Base-by-base conservation (phyloP, 1,140 invertebrate species). In the Hormaphis cornu region DNA sequence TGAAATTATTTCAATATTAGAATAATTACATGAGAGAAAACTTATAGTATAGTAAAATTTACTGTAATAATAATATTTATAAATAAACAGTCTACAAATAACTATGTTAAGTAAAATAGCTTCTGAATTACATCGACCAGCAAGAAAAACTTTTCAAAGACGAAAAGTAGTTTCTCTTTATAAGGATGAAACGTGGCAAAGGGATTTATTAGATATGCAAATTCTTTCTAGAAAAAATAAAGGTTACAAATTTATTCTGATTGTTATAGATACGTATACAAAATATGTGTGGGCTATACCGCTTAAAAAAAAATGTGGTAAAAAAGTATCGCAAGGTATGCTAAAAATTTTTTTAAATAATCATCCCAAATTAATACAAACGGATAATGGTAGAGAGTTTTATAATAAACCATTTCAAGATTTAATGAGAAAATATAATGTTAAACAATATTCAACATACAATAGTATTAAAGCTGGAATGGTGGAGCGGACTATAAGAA, bases 231-330 rank as follows among this genome's bases (percentile, higher is more conserved):
- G 71, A 71, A 26, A 73, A 37, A 82, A 82, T 75, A 73, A 75
- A 46, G 74, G 75, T 26, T 78, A 73, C 72, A 77, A 77, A 70
- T 82, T 79, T 72, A 73, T 83, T 33, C 71, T 83, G 54, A 77
- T 75, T 26, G 75, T 80, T 6, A 81, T 82, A 66, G 78, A 82
- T 74, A 71, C 73, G 22, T 81, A 80, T 73, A 77, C 75, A 66
- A 82, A 81, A 75, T 79, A 75, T 74, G 77, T 78, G 22, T 82
- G 76, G 76, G 76, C 76, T 18, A 40, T 76, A 30, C 76, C 79
- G 7, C 22, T 82, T 33, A 80, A 80, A 77, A 76, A 71, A n/a
- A 83, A 83, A 76, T 79, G 69, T 63, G 77, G 72, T 48, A 70
- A 71, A 72, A 71, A 76, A 44, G 73, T 78, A 7, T 71, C 70